Evolutionary conservation across 2,888 invertebrate genomes (phyloP), one percentile per base, ranked within the genome.

Genomic region (Epinotia brunnichana): DNA sequence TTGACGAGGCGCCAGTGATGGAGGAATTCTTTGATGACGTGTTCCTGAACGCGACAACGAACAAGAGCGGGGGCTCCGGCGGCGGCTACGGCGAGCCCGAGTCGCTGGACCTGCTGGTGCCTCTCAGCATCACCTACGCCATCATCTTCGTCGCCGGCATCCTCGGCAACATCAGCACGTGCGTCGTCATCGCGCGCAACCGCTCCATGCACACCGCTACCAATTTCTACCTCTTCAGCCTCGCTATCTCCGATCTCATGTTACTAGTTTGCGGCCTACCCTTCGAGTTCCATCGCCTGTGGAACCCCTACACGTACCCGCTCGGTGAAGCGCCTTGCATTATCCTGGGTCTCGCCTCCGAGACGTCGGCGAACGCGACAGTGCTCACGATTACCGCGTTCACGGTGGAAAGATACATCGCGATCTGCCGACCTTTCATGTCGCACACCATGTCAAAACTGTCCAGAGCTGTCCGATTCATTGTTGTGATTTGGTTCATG

Each of bases 331-430:
- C 94, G 5, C 95, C 97, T 78, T 98, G 98, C 87, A 94, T 97
- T 13, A 88, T 96, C 13, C 92, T 95, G 76, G 96, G 96, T 9
- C 94, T 97, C 63, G 95, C 97, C 0, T 96, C 97, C 0, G 98
- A 98, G 88, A 97, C 97, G n/a, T 96, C 96, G 0, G 96, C 96
- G 21, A 97, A 97, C 83, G 97, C 97, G 0, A 97, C 97, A 0
- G 97, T 98, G 2, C 88, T 97, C 75, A 97, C 96, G 13, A 98
- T 98, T 81, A 97, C 97, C 0, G 97, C 97, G 2, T 98, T 98
- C 87, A 98, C 96, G 0, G 95, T 97, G 15, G 98, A 98, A 87
- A 94, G 98, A 75, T 98, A 97, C 85, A 95, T 97, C 51, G 97
- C 97, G 5, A 97, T 97, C 79, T 97, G 97, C 82, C 96, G 97